A percentile compares a stretch with the other conserved stretches of the same genome.
Evolutionary conservation across 2,113 vertebrate genomes (phyloP).

Genomic region (Myrmecophaga tridactyla): DNA sequence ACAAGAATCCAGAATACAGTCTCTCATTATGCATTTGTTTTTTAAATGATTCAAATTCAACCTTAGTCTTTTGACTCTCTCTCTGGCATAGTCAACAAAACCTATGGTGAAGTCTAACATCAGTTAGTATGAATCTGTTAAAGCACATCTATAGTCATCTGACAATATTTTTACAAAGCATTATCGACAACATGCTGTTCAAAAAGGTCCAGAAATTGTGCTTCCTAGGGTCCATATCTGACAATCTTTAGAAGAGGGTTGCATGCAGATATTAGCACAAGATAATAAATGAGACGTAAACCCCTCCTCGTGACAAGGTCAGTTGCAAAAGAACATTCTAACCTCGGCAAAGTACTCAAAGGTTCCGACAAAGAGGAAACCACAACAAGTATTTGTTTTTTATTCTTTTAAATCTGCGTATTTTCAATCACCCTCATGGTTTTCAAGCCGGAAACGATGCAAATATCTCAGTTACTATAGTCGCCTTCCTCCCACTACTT

Average conservation of each 20-base stretch:
- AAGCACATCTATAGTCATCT: constrained; percentile 4
- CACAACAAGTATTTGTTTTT: constrained; percentile 23
- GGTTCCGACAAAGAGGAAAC: constrained; percentile 57
- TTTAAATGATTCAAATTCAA: constrained; percentile 47
- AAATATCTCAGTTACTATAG: constrained; percentile 36
- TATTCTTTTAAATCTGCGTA: constrained; percentile 35
- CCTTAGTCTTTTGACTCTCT: background rate
- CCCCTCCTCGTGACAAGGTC: constrained; percentile 39
- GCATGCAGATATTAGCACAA: background rate
- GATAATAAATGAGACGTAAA: constrained; percentile 32
- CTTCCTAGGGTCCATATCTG: background rate
- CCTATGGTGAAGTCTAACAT: background rate
- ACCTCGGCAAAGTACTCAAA: constrained; percentile 55
- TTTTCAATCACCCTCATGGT: constrained; percentile 43
- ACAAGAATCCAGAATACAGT: background rate
- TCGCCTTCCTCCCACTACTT: constrained; percentile 13
- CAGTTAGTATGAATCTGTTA: constrained; percentile 27
- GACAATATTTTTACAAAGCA: constrained; percentile 57
- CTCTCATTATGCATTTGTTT: background rate
- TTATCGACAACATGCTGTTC: constrained; percentile 3
- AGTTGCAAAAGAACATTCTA: constrained; percentile 55
- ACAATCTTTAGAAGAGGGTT: constrained; percentile 32
- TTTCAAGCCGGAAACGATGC: constrained; percentile 62
- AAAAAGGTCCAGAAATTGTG: background rate
- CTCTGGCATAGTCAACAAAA: background rate